Evolutionary conservation across 2,113 vertebrate species (phyloP), one percentile per base, ranked within the genome.

Genomic region (Sander lucioperca): DNA sequence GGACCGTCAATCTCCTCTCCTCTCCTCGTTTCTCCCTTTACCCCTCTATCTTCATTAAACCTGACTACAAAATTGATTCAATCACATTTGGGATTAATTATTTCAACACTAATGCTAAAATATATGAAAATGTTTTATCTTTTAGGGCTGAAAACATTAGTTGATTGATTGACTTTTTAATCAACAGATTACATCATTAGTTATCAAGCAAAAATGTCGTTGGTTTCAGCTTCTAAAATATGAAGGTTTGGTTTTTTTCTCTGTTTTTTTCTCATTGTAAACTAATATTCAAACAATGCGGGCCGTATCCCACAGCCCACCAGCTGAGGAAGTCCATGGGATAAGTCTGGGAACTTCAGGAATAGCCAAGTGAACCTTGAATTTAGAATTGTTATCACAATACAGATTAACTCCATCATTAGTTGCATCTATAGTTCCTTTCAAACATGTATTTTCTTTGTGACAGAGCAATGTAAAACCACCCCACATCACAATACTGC

Each of bases 1-100:
- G 94, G 95, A 94, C 85, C 84, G 81, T 92, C 95, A 90, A 68
- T 95, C 95, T 95, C 95, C 93, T 89, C 94, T 92, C 86, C 62
- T 78, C 47, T 73, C 65, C 47, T 33, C 12, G 2, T 33, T 45
- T 54, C 19, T 61, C 63, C 33, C 69, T 65, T 75, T 72, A 66
- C 36, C 57, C 12, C 61, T 65, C 51, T 21, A 66, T 82, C 76
- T 80, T 43, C 36, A 77, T 66, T 74, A 56, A 62, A 83, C 47
- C 54, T 54, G 43, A 27, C 69, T 56, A 3, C 43, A 19, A 33
- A 64, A 72, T 57, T 33, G 3, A 72, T 47, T 72, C 39, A 59
- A 21, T 58, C 11, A 39, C 14, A 80, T 74, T 63, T 33, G 15
- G 4, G 33, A 27, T 51, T 33, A 6, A 70, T 77, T 48, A 47